Conservation (phyloP, 2,113 vertebrate genomes). For the Nibea coibor region DNA sequence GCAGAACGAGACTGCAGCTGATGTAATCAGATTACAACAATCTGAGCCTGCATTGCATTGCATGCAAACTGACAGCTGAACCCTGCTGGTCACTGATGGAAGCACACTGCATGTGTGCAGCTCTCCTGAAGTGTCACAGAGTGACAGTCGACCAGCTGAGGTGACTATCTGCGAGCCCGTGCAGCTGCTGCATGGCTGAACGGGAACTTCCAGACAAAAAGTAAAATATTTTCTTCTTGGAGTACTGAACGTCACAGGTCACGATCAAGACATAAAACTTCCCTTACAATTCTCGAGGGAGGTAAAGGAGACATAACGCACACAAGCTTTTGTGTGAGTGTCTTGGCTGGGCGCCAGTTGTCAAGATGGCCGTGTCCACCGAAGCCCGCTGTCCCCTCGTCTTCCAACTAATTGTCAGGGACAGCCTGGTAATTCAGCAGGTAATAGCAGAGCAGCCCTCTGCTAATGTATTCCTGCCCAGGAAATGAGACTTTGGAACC, state of each 20-base stretch:
- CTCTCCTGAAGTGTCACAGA: not conserved
- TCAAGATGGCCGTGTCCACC: slow-evolving; percentile 39
- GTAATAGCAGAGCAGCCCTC: slow-evolving; percentile 69
- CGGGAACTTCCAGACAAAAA: not conserved
- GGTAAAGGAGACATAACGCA: not conserved
- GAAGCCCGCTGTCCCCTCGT: slow-evolving; percentile 35
- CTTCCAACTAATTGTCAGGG: slow-evolving; percentile 63
- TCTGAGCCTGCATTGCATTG: not conserved
- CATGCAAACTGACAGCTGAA: too few relatives aligned
- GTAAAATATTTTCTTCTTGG: not conserved
- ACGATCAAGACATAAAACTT: not conserved
- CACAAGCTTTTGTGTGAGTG: not conserved
- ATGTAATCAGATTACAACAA: slow-evolving; percentile 24
- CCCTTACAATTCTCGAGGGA: not conserved
- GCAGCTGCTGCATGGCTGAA: not conserved
- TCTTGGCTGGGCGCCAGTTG: slow-evolving; percentile 47
- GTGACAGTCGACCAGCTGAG: not conserved
- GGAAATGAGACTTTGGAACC: slow-evolving; percentile 73
- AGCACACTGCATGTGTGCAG: not conserved
- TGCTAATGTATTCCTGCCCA: slow-evolving; percentile 72
- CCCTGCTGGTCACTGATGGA: not conserved
- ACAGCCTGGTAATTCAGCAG: slow-evolving; percentile 70
- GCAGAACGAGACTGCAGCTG: not conserved
- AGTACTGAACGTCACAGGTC: not conserved
- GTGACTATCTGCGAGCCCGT: not conserved